Evolutionary conservation across 2,888 invertebrate species (phyloP), one percentile per base, ranked within the genome.

Genomic region (Schrankia costaestrigalis): DNA sequence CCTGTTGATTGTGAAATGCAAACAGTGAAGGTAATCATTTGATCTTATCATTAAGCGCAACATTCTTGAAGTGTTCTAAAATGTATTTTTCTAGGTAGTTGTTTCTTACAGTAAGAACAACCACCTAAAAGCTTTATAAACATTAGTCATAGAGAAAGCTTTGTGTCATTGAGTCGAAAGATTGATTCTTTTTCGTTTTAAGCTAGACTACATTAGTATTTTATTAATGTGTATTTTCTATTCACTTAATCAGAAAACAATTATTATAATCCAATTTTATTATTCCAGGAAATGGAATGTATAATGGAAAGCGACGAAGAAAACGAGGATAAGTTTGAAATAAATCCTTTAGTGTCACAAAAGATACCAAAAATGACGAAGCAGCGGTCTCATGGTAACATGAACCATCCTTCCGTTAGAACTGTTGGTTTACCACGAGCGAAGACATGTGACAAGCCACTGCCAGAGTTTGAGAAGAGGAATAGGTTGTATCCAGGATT

Each of bases 271-370:
- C 6, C 7, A 18, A 18, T 18, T 18, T n/a, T 18, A 18, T n/a
- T 15, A 5, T 77, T 71, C 15, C 70, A 91, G 91, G 92, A 92
- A 71, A 92, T 93, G 90, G 92, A 92, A 63, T 91, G 91, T 25
- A 92, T 92, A 47, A 84, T 90, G 54, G 93, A 93, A 58, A 90
- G 90, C 36, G 91, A 91, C 31, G 91, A 91, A 61, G 92, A 91
- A 50, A 79, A 63, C 1, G 90, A 91, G 26, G 90, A 91, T 38
- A 90, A 90, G 31, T 83, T 89, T 32, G 89, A 88, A 58, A 83
- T 77, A 14, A 85, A 87, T 31, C 84, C 88, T 0, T 57, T 88
- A 4, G 84, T 88, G 17, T 67, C 66, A 3, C 75, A 74, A 38
- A 72, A 71, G 11, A 58, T 78, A 66, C 72, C 78, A 11, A 85